phyloP scores from a whole-genome alignment of 2,888 invertebrate genomes.

The Cephus spinipes region DNA sequence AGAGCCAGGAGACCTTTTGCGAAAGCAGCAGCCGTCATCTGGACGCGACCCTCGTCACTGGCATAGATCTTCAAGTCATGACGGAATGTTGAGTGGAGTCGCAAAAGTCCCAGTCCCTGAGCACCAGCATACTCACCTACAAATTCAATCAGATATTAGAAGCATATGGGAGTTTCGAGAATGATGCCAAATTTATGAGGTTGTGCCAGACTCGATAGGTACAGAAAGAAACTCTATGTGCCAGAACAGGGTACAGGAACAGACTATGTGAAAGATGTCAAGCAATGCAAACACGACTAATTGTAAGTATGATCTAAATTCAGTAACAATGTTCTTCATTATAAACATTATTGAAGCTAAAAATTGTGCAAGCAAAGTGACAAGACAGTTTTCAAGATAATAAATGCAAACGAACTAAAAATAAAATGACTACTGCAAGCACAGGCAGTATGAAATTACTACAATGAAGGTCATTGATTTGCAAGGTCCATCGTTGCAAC shows the following conservation, averaged over 20 bases:
- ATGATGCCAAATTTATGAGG: slow-evolving; percentile 7
- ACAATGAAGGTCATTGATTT: neutral
- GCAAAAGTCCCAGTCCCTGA: slow-evolving; percentile 93
- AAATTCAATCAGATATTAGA: neutral
- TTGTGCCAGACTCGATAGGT: neutral
- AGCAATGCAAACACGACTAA: neutral
- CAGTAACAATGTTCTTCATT: neutral
- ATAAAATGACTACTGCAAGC: neutral
- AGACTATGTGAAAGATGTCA: neutral
- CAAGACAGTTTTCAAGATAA: neutral
- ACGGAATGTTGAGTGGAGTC: slow-evolving; percentile 97
- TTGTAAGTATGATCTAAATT: neutral
- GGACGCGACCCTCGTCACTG: slow-evolving; percentile 98
- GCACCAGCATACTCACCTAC: slow-evolving; percentile 88
- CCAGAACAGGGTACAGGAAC: neutral
- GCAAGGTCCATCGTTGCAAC: neutral
- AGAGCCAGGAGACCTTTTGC: slow-evolving; percentile 97
- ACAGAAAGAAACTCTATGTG: neutral
- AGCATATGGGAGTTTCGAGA: neutral
- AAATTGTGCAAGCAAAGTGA: neutral
- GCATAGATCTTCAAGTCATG: slow-evolving; percentile 99
- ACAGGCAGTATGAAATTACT: neutral
- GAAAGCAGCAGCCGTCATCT: slow-evolving; percentile 99
- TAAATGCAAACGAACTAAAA: neutral
- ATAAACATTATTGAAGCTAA: neutral